phyloP scores from a whole-genome alignment of 2,797 vertebrate genomes.

The Graptemys geographica region DNA sequence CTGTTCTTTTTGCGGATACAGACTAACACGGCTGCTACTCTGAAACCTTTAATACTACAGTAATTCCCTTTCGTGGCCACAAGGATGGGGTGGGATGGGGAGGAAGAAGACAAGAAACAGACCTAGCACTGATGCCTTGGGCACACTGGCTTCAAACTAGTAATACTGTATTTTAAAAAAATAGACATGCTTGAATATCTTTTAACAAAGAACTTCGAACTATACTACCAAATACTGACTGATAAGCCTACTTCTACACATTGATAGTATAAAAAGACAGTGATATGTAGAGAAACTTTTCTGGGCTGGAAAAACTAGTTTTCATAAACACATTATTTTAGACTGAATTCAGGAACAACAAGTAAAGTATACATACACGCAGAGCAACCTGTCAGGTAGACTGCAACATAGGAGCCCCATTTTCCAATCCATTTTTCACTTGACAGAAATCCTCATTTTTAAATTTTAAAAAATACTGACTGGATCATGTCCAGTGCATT shows the following conservation, averaged over 20 bases:
- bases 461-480: not conserved
- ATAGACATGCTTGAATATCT: constrained; percentile 27
- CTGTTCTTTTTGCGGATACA: no score
- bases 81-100: not conserved
- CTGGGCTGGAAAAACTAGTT: not conserved
- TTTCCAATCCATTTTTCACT: not conserved
- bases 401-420: not conserved
- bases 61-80: not conserved
- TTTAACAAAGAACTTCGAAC: constrained; percentile 31
- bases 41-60: not conserved
- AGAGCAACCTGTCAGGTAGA: not conserved
- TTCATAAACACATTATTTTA: not conserved
- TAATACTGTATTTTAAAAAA: not conserved
- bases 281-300: not conserved
- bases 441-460: rapidly evolving
- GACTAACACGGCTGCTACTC: no score
- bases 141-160: not conserved
- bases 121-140: not conserved
- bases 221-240: constrained; percentile 25
- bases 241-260: not conserved
- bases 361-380: not conserved
- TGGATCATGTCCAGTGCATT: not conserved
- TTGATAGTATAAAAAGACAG: not conserved
- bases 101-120: not conserved
- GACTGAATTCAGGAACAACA: constrained; percentile 11